Evolutionary conservation across 2,113 vertebrate genomes (phyloP), one percentile per base, ranked within the genome.

Genomic region (Scalopus aquaticus): DNA sequence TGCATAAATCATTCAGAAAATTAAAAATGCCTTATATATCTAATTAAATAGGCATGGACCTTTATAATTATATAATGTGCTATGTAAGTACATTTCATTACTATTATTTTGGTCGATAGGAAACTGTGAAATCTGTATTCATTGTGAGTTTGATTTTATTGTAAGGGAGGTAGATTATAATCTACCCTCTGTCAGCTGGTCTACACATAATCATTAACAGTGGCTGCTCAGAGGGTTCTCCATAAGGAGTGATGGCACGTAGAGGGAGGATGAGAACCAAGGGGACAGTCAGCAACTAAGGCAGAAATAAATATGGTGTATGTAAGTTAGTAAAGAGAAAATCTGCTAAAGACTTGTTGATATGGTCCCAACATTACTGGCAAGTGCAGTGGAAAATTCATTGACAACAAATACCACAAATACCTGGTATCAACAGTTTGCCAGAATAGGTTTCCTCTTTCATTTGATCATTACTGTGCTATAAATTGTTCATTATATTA

Each of bases 221-320:
- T 15, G 17, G 30, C 37, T 96, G 64, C 89, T 80, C 51, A 76
- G 87, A 77, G 82, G 49, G 7, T 32, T 16, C 17, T 7, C n/a
- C 2, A 0, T 35, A 37, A 95, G 89, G 15, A 39, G 46, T 64
- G 79, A 92, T 80, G 93, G 58, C 32, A 96, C 42, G 67, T 9
- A 91, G 54, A 49, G 65, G 65, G 85, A 51, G 28, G 84, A 77
- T n/a, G n/a, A 37, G 22, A 70, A 95, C 58, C 24, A 94, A n/a
- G 90, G 58, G 54, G 76, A 79, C 20, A 91, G 77, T 64, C 58
- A 95, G 88, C 94, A 96, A 82, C 69, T 26, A n/a, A 15, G 67
- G 30, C 42, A 91, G 17, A 76, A 54, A 51, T 64, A 79, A 80
- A 49, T 73, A 70, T 77, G 56, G 83, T 67, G 39, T 17, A 26